A percentile compares a stretch with the other conserved stretches of the same genome.
These are phyloP conservation scores for Platichthys flesus DNA, from an alignment of 2,113 vertebrate genomes.

Conservation along the genomic window DNA sequence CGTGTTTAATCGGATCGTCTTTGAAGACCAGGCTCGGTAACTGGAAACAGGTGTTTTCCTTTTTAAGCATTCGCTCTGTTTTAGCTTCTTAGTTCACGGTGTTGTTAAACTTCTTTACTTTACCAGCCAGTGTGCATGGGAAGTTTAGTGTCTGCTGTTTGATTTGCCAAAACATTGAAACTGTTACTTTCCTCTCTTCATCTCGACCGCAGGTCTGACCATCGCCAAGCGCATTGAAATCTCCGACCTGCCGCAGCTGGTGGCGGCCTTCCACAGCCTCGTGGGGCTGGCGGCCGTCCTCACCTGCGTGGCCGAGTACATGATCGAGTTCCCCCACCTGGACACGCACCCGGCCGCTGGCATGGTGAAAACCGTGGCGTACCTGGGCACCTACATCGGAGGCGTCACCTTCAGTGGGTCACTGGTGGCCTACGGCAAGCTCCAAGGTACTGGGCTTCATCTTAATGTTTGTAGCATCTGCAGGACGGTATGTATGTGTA, in stretches of 20 bases:
- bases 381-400: conserved; percentile 82
- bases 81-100: neutral
- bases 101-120: neutral
- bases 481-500: neutral
- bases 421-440: conserved; percentile 80
- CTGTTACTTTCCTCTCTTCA: neutral
- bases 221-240: conserved; percentile 87
- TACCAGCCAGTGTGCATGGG: conserved; percentile 20
- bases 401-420: conserved; percentile 84
- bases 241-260: conserved; percentile 83
- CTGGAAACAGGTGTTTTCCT: conserved; percentile 57
- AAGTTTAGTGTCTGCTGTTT: conserved; percentile 20
- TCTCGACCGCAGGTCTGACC: conserved; percentile 79
- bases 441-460: conserved; percentile 71
- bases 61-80: conserved; percentile 6
- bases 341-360: conserved; percentile 76
- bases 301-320: conserved; percentile 76
- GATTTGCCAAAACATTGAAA: conserved; percentile 4
- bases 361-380: conserved; percentile 78
- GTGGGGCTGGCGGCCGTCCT: conserved; percentile 82
- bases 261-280: conserved; percentile 87
- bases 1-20: conserved; percentile 30
- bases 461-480: neutral
- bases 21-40: conserved; percentile 54
- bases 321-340: conserved; percentile 84